phyloP scores from a whole-genome alignment of 2,888 invertebrate genomes.

The Scaptomyza parva region DNA sequence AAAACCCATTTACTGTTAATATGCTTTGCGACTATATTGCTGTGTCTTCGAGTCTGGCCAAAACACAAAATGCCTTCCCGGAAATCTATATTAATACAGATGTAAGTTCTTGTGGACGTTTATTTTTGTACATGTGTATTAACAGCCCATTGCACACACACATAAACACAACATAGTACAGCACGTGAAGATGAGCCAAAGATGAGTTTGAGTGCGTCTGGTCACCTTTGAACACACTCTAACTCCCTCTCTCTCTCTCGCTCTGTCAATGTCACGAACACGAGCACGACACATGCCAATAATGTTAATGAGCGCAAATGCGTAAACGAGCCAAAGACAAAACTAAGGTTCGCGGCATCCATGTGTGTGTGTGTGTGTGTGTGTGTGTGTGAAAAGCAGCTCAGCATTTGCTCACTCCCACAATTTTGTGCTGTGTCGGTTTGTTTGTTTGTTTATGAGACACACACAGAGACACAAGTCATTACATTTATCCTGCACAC shows the following conservation, averaged over 20 bases:
- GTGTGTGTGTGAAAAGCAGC: constrained; percentile 10
- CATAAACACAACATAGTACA: neutral
- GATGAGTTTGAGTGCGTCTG: constrained; percentile 43
- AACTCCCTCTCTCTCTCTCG: constrained; percentile 1
- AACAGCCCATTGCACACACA: constrained; percentile 49
- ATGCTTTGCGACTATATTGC: constrained; percentile 8
- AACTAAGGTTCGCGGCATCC: constrained; percentile 4
- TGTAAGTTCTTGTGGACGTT: too few species aligned
- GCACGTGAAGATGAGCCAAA: constrained; percentile 46
- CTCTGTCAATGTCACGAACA: constrained; percentile 47
- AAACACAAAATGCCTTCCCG: constrained; percentile 45
- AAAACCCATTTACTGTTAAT: constrained; percentile 31
- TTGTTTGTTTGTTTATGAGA: constrained; percentile 24
- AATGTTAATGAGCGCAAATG: constrained; percentile 73
- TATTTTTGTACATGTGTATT: constrained; percentile 10
- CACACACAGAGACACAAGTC: constrained; percentile 26
- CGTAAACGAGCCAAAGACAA: constrained; percentile 65
- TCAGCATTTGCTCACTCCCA: neutral
- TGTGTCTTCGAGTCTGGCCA: constrained; percentile 4
- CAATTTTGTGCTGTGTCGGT: constrained; percentile 7
- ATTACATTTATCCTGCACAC: constrained; percentile 59
- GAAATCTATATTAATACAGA: constrained; percentile 55
- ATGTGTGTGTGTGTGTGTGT: constrained; percentile 3
- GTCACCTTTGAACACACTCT: constrained; percentile 43
- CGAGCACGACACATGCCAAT: constrained; percentile 61